Base-by-base conservation (phyloP, 2,888 invertebrate species). In the Rhodophaea formosa region DNA sequence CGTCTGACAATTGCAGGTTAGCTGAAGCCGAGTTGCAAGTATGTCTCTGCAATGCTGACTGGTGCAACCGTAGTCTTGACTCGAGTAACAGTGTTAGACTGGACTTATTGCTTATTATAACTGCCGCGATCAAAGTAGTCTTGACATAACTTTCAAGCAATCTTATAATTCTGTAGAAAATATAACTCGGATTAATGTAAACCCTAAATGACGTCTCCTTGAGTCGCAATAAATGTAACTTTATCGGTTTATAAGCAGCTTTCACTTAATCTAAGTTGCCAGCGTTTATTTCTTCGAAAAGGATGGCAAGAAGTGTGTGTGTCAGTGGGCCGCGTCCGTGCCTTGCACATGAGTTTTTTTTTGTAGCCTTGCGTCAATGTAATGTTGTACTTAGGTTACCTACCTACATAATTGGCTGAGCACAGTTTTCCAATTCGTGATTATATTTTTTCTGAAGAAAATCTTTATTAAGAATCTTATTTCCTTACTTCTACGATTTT, bases 251-350 rank as follows among this genome's bases (percentile, higher is more conserved):
- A 82, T 86, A 83, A 80, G 78, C 83, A 77, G 88, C 88, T 90
- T 90, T 90, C 90, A 88, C 89, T 89, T 86, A 83, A 83, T 86
- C 86, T 79, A 78, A 83, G 84, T 79, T 83, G 82, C 77, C 82
- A 81, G 77, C 79, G 80, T 87, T 76, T 88, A 83, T 87, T 87
- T 91, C 90, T 84, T 80, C 84, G 90, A 89, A 90, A 88, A 88
- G 86, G 86, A 85, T 82, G 80, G 86, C 81, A 89, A 90, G 88
- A 89, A 91, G 72, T 82, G 84, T 84, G 80, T 85, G 82, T 89
- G 90, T 89, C 77, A 91, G 90, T 91, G 84, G 86, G 88, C 74
- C 90, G 86, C 80, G 86, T 86, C 88, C 87, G 88, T 77, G 82
- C 69, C 68, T 68, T 70, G 80, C 77, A 73, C 75, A 75, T 75